Evolutionary conservation across 2,888 invertebrate species (phyloP), one percentile per base, ranked within the genome.

Genomic region (Heliconius sara): DNA sequence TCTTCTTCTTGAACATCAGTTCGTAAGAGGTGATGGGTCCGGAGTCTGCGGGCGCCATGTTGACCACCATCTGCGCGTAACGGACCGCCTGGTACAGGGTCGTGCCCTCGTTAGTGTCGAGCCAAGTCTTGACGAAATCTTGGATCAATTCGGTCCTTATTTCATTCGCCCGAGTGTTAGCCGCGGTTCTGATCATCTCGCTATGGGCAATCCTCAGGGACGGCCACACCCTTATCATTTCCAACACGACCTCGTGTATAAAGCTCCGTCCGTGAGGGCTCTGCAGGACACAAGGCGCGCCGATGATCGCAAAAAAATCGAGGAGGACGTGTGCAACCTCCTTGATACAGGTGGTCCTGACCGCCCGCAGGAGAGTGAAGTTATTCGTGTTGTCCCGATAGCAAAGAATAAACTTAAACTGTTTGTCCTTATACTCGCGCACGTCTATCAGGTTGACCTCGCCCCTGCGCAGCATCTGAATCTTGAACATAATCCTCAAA

Each of bases 1-100:
- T 60, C 34, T 13, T n/a, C 13, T 19, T 30, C 3, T 19, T 57
- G 34, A 73, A 73, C 73, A 73, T 73, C 12, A 16, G 13, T 34
- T 73, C 60, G 34, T 52, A 73, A 3, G 73, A 30, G 0, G 72
- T 34, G n/a, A 12, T 57, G 22, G 22, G 10, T 9, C 30, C 30
- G 1, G 16, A 3, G n/a, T 13, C 22, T 13, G 57, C 22, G 22
- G 52, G 72, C 12, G 52, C 34, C 34, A 34, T 60, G 60, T 73
- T 73, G 12, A 73, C n/a, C 57, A 57, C 34, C 60, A 60, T 60
- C 60, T 73, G 73, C 22, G 73, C 60, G 30, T 60, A 73, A 57
- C 73, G 73, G 34, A 34, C 52, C 3, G 73, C 73, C 34, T 73
- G 34, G 25, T 57, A 52, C n/a, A 72, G 16, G 6, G n/a, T 72